A percentile compares a stretch with the other conserved stretches of the same genome.
phyloP scores from a whole-genome alignment of 2,113 vertebrate genomes.

The Panthera uncia region DNA sequence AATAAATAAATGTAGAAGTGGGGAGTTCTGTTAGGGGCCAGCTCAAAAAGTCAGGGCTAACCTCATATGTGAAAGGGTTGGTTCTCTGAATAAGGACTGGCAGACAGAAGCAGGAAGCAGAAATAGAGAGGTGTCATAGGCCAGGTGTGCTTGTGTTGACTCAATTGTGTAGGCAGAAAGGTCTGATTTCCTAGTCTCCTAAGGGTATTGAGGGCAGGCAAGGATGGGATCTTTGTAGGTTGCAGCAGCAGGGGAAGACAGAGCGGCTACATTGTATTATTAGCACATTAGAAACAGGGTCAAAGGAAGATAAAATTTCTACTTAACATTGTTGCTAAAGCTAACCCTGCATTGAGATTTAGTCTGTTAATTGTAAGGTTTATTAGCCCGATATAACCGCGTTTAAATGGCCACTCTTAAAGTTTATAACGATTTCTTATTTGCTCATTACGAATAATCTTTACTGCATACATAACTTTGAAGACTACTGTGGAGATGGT shows the following conservation, averaged over 20 bases:
- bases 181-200: neutral
- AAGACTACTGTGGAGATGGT: neutral
- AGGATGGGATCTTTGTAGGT: neutral
- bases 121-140: neutral
- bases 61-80: neutral
- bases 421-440: neutral
- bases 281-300: neutral
- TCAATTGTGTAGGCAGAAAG: neutral
- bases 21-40: neutral
- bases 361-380: neutral
- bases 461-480: neutral
- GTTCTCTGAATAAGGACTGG: neutral
- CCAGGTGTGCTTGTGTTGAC: neutral
- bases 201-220: neutral
- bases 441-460: slow-evolving; percentile 4
- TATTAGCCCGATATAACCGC: neutral
- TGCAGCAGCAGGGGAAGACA: neutral
- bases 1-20: neutral
- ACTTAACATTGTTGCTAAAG: neutral
- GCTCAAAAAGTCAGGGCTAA: neutral
- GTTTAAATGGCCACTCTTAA: neutral
- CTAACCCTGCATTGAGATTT: neutral
- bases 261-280: neutral
- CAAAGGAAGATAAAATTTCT: neutral
- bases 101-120: neutral